Conservation (phyloP, 2,113 vertebrate genomes). For the Pardalotus punctatus region DNA sequence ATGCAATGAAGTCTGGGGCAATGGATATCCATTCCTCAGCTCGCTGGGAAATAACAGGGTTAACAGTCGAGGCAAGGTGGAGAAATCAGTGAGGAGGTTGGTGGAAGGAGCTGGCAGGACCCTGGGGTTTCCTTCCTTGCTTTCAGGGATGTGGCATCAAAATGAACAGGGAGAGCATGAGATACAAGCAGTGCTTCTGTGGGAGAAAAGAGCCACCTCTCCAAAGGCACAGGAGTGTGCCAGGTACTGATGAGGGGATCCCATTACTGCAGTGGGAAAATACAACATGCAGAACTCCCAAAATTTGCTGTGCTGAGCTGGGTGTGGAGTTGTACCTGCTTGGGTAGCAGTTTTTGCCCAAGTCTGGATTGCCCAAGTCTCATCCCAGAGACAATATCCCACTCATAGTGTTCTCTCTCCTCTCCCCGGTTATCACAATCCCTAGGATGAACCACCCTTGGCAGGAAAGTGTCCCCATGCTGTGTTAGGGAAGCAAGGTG, state of each 20-base stretch:
- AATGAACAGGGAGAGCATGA: background rate
- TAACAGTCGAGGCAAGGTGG: rapidly evolving
- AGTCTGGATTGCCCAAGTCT: background rate
- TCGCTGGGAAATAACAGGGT: background rate
- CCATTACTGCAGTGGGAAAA: background rate
- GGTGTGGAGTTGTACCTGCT: background rate
- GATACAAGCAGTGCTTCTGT: background rate
- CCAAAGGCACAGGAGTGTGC: rapidly evolving
- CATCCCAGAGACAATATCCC: background rate
- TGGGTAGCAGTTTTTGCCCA: background rate
- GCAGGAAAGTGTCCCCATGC: background rate
- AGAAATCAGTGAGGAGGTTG: background rate
- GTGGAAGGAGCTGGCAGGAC: background rate
- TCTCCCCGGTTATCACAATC: background rate
- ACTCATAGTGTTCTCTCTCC: background rate
- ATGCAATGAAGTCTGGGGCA: background rate
- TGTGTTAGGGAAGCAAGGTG: background rate
- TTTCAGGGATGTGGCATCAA: background rate
- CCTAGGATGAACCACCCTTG: background rate
- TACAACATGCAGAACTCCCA: background rate
- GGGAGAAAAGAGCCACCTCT: background rate
- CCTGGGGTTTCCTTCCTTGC: background rate
- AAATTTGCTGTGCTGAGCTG: too few relatives aligned
- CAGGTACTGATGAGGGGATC: background rate
- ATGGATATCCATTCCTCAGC: background rate